phyloP scores from a whole-genome alignment of 2,888 invertebrate species.

The Patella depressa region DNA sequence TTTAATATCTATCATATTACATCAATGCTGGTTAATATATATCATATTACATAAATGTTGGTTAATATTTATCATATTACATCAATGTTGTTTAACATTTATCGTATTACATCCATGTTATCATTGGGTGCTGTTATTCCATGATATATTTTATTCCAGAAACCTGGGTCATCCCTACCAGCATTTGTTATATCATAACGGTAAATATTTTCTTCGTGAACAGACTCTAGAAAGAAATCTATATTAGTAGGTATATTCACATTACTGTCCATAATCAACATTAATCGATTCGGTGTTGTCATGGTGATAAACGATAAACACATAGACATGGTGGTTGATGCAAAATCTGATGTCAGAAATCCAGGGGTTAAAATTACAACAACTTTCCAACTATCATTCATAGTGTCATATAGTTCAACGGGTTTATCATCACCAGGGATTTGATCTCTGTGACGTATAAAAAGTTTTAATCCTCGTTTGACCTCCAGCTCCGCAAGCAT shows the following conservation, averaged over 20 bases:
- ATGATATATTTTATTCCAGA: no score
- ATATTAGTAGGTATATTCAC: neutral
- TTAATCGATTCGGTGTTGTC: neutral
- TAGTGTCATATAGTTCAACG: neutral
- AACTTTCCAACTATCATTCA: neutral
- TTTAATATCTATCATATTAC: no score
- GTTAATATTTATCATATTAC: no score
- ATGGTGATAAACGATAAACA: neutral
- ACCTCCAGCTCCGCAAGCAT: no score
- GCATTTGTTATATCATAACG: neutral
- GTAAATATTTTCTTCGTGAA: neutral
- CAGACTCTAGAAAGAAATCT: neutral
- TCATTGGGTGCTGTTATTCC: no score
- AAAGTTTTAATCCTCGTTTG: no score
- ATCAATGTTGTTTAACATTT: no score
- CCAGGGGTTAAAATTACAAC: neutral
- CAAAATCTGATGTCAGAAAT: neutral
- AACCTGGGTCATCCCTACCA: no score
- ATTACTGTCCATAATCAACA: neutral
- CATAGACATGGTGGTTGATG: neutral
- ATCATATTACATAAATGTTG: no score
- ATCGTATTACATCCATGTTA: no score
- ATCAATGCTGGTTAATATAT: no score
- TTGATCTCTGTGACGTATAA: neutral
- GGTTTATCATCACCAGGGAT: neutral